These are phyloP conservation scores for Narcine bancroftii DNA, from an alignment of 2,113 vertebrate species.

Conservation along the genomic window DNA sequence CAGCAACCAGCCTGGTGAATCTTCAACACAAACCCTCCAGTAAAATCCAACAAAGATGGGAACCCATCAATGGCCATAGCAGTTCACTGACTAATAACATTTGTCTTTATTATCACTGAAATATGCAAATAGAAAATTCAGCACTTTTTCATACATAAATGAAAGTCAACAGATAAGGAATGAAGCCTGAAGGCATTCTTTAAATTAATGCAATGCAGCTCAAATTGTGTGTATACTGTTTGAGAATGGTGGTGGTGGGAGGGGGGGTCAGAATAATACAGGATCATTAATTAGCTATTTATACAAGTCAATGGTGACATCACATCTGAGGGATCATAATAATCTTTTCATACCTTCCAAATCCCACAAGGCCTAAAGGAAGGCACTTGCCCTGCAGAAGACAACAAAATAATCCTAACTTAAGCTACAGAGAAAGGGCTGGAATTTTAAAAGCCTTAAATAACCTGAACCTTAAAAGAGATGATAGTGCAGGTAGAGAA, in stretches of 20 bases:
- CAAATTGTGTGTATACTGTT: not conserved
- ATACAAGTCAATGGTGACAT: not conserved
- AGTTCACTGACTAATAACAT: not conserved
- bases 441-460: too few species aligned
- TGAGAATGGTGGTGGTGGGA: not conserved
- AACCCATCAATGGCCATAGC: not conserved
- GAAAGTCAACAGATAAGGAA: not conserved
- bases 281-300: not conserved
- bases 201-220: not conserved
- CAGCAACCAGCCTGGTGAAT: too few species aligned
- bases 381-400: not conserved
- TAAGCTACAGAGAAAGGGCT: not conserved
- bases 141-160: not conserved
- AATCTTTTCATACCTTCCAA: not conserved
- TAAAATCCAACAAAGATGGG: too few species aligned
- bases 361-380: not conserved
- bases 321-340: not conserved
- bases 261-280: not conserved
- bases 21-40: too few species aligned
- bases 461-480: too few species aligned
- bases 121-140: not conserved
- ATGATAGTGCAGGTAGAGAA: not conserved
- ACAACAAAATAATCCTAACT: not conserved
- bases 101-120: not conserved
- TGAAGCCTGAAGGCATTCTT: not conserved